A percentile compares a stretch with the other conserved stretches of the same genome.
Conservation (phyloP, 2,113 vertebrate genomes). For the Dasypus novemcinctus region DNA sequence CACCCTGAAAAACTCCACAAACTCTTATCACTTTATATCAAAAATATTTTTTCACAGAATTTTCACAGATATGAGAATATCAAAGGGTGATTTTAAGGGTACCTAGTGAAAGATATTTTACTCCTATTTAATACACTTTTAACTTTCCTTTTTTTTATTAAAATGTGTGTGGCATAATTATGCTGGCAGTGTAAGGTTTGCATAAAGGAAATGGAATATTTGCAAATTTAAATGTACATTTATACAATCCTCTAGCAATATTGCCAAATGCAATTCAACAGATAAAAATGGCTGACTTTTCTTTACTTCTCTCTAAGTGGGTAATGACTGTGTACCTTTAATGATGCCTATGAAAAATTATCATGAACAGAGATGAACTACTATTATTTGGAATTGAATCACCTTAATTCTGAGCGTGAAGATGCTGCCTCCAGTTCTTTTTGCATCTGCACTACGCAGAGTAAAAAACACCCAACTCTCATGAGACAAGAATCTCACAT, state of each 20-base stretch:
- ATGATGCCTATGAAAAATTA: background rate
- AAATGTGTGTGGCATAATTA: background rate
- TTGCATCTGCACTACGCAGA: background rate
- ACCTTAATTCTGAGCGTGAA: background rate
- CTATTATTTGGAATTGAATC: background rate
- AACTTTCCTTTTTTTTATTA: background rate
- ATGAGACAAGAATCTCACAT: background rate
- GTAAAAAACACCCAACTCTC: background rate
- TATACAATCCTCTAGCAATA: background rate
- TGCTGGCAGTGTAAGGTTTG: background rate
- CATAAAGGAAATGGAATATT: background rate
- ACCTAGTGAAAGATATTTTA: background rate
- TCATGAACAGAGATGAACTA: background rate
- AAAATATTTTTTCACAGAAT: conserved; percentile 25
- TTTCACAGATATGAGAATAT: background rate
- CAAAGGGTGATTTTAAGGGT: background rate
- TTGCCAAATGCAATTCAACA: background rate
- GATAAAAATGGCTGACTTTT: background rate
- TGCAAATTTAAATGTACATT: background rate
- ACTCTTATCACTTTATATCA: background rate
- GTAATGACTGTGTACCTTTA: background rate
- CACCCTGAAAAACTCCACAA: background rate
- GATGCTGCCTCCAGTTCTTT: background rate
- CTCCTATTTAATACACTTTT: background rate
- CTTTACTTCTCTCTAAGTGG: background rate